Evolutionary conservation across 2,113 vertebrate genomes (phyloP).

Genomic region (Procavia capensis): DNA sequence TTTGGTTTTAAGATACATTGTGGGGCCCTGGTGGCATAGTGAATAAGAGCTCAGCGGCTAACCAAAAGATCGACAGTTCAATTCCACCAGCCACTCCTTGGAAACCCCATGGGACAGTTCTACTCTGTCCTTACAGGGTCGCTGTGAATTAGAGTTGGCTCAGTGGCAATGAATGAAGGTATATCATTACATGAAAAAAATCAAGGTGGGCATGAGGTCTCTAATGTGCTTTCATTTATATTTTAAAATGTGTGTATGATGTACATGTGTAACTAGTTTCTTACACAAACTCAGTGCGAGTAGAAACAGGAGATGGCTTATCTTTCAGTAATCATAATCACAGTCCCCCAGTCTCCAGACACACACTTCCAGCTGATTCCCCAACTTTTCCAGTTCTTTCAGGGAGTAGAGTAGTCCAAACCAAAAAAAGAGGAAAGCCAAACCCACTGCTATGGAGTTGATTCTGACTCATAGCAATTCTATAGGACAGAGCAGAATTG

Average conservation of each 20-base stretch:
- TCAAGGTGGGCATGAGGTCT: not conserved
- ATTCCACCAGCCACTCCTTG: too few relatives aligned
- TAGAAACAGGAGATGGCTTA: not conserved
- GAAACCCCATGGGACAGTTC: too few relatives aligned
- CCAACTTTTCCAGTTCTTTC: not conserved
- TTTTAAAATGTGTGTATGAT: not conserved
- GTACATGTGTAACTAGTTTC: not conserved
- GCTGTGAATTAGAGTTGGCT: too few relatives aligned
- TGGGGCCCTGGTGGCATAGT: too few relatives aligned
- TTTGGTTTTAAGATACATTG: too few relatives aligned
- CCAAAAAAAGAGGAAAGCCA: too few relatives aligned
- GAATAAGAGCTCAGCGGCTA: too few relatives aligned
- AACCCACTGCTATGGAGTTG: too few relatives aligned
- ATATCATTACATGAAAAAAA: not conserved
- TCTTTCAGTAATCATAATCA: not conserved
- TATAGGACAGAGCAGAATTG: too few relatives aligned
- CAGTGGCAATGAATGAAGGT: not conserved
- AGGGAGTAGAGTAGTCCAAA: not conserved
- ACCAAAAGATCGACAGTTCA: too few relatives aligned
- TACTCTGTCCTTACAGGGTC: too few relatives aligned
- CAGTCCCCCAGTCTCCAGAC: not conserved
- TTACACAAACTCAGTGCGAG: not conserved
- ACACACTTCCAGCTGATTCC: not conserved
- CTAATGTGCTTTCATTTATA: not conserved
- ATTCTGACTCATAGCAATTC: not conserved